These are phyloP conservation scores for Ondatra zibethicus DNA, from an alignment of 2,113 vertebrate species.

Conservation along the genomic window DNA sequence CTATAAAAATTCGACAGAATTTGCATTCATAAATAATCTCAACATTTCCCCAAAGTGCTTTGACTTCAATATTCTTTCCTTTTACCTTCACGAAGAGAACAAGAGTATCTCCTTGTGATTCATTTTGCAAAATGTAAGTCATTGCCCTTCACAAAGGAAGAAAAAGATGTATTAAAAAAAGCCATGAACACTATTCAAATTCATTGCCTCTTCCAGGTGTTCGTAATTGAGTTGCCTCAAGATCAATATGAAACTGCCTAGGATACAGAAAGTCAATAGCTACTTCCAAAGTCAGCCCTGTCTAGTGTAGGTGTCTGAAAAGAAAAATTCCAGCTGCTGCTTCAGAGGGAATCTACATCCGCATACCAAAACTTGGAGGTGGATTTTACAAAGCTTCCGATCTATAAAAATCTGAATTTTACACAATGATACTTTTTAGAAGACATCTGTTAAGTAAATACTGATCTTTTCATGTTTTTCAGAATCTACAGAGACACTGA, in stretches of 20 bases:
- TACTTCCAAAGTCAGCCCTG: conserved; percentile 74
- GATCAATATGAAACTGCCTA: conserved; percentile 78
- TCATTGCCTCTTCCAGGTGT: conserved; percentile 79
- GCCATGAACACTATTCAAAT: conserved; percentile 81
- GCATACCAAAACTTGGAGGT: conserved; percentile 48
- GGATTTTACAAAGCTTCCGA: background rate
- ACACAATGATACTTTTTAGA: background rate
- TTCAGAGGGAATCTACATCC: conserved; percentile 50
- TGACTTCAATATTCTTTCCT: conserved; percentile 54
- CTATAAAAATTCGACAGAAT: conserved; percentile 39
- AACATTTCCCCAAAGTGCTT: background rate
- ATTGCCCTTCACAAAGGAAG: conserved; percentile 71
- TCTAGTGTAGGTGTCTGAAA: conserved; percentile 43
- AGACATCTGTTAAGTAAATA: background rate
- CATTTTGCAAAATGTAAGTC: conserved; percentile 59
- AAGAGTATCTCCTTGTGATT: conserved; percentile 61
- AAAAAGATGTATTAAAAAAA: conserved; percentile 65
- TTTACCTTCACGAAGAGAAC: conserved; percentile 35
- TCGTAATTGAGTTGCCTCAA: conserved; percentile 79
- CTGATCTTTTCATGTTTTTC: conserved; percentile 2
- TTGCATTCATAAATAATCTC: conserved; percentile 56
- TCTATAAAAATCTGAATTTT: background rate
- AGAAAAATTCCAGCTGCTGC: conserved; percentile 54
- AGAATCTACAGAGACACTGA: background rate
- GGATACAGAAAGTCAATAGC: conserved; percentile 81